Percentiles rank a stretch among this genome's conserved stretches.
Evolutionary conservation across 37 sponge, comb jelly and placozoan species (phyloP).

Genomic region (Hexactinellida sp.): DNA sequence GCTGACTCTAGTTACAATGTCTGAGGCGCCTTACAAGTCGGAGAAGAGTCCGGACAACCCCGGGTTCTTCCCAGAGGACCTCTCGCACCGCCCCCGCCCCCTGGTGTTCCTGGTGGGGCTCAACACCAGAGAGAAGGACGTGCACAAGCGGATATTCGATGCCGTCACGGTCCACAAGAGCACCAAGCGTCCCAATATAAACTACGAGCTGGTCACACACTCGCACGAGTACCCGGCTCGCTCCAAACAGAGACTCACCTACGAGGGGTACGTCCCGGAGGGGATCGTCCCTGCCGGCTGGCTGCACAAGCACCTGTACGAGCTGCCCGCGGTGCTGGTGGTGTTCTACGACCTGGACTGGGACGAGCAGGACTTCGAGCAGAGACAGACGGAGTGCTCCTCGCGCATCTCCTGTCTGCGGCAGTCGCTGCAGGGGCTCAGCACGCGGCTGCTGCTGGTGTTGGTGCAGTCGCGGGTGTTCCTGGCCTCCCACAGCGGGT

Average conservation of each 20-base stretch:
- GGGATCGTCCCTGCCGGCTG: conserved; percentile 67
- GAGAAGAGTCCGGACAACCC: not conserved
- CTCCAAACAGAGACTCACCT: conserved; percentile 29
- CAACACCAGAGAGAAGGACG: conserved; percentile 57
- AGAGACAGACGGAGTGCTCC: conserved; percentile 67
- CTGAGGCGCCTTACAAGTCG: not conserved
- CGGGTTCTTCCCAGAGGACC: conserved; percentile 44
- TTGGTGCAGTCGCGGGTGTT: not conserved
- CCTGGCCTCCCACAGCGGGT: not conserved
- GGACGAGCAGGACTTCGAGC: conserved; percentile 69
- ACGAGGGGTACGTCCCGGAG: conserved; percentile 45
- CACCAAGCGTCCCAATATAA: conserved; percentile 30
- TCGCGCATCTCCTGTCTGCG: conserved; percentile 33
- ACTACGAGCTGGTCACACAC: conserved; percentile 30
- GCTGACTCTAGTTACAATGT: no score
- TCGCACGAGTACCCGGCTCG: conserved; percentile 40
- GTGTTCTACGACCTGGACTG: conserved; percentile 94
- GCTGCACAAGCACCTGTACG: conserved; percentile 68
- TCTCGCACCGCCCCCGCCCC: conserved; percentile 38
- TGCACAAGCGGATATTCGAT: conserved; percentile 71
- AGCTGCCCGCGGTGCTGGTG: conserved; percentile 66
- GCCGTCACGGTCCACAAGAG: conserved; percentile 45
- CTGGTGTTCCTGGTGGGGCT: conserved; percentile 67
- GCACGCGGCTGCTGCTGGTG: conserved; percentile 13
- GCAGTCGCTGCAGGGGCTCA: conserved; percentile 6